phyloP scores from a whole-genome alignment of 2,113 vertebrate species.

The Nipponia nippon region DNA sequence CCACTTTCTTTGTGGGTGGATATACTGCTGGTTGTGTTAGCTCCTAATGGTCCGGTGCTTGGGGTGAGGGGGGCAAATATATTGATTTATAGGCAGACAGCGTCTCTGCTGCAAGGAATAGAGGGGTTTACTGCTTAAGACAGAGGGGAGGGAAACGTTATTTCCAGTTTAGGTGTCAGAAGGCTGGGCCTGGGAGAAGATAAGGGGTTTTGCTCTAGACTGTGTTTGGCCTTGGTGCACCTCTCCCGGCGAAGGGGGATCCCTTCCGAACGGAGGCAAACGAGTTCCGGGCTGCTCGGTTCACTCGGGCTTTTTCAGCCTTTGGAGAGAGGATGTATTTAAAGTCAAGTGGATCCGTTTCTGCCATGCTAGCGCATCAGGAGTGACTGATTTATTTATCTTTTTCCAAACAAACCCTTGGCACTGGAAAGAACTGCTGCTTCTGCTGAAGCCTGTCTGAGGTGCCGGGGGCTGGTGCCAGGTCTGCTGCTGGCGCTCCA shows the following conservation, averaged over 20 bases:
- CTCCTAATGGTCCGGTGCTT: neutral
- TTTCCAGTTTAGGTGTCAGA: neutral
- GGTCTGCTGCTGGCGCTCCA: neutral
- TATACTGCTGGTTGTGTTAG: neutral
- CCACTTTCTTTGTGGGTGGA: accelerated
- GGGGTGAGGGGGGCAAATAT: neutral
- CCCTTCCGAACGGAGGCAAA: neutral
- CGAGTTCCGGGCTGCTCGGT: accelerated
- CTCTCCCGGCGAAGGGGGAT: neutral
- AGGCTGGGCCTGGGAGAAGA: neutral
- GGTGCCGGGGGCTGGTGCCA: neutral
- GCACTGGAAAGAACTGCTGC: neutral
- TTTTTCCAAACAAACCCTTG: neutral
- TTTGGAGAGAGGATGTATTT: neutral
- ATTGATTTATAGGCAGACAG: neutral
- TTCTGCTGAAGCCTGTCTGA: neutral
- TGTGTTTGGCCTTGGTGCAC: accelerated
- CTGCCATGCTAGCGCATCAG: neutral
- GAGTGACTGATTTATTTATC: neutral
- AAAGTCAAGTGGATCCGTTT: neutral
- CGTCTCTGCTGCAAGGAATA: neutral
- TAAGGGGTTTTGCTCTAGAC: neutral
- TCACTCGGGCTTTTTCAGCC: neutral
- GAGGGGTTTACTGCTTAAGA: neutral
- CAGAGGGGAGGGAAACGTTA: accelerated